Evolutionary conservation across 2,113 vertebrate species (phyloP).

Genomic region (Nothocercus julius): DNA sequence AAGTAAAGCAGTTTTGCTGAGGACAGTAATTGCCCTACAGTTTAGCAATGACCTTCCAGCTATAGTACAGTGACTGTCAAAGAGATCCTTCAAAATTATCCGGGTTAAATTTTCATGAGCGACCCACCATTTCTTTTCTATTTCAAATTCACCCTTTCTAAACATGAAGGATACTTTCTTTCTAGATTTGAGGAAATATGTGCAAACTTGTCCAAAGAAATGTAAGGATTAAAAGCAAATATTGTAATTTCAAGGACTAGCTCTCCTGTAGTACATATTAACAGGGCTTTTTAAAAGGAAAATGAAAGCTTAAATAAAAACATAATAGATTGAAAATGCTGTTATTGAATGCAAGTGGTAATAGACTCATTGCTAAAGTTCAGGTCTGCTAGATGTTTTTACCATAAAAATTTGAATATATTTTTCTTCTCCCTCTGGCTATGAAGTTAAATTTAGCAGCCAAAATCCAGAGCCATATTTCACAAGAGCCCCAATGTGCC

Average conservation of each 20-base stretch:
- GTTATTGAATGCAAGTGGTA: conserved; percentile 14
- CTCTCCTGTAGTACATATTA: neutral
- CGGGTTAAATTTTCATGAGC: neutral
- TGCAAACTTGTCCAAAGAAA: neutral
- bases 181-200: neutral
- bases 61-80: neutral
- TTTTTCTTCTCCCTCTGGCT: conserved; percentile 9
- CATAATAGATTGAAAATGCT: neutral
- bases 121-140: neutral
- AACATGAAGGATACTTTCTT: neutral
- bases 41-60: neutral
- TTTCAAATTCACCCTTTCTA: neutral
- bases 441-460: conserved; percentile 2
- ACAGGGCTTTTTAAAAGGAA: neutral
- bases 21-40: neutral
- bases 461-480: conserved; percentile 24
- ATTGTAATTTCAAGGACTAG: neutral
- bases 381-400: conserved; percentile 20
- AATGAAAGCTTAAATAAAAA: neutral
- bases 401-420: conserved; percentile 29
- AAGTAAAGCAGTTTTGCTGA: neutral
- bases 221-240: neutral
- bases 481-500: neutral
- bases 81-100: neutral
- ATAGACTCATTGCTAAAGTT: neutral